Base-by-base conservation (phyloP, 2,113 vertebrate species). In the Apteryx mantelli region DNA sequence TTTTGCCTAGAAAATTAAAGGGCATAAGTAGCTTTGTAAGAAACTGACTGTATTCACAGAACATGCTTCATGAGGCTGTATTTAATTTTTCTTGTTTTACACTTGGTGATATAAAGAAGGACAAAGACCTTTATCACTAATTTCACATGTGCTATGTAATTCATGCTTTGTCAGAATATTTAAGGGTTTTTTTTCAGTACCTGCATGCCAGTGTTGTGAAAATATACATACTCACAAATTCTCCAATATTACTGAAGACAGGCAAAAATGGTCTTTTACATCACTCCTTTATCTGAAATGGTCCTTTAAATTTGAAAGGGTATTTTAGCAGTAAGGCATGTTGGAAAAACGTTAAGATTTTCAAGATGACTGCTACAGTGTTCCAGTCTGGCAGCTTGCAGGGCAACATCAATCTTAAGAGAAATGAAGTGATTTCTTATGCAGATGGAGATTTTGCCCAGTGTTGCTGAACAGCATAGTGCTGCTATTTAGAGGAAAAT, bases 1-100 rank as follows among this genome's bases (percentile, higher is more conserved):
- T 98, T 99, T 99, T 97, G 99, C 99, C 99, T 99, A 96, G 91
- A 94, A 97, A 92, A 97, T 60, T 36, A 93, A 93, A 78, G 44
- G 34, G 30, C 60, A 60, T 89, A 88, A 92, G 66, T 30, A 48
- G 34, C 55, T 96, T 73, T 90, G 71, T 10, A 56, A 64, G 64
- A 77, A 28, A 92, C 30, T 74, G 26, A n/a, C 48, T 91, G n/a
- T 26, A 81, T 40, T 66, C 73, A 90, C 7, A 46, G 32, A 90
- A 46, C 36, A 70, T 16, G 63, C 32, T 25, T 88, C 58, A 83
- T 4, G 58, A 86, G 50, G 65, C 22, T 9, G 84, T 36, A 65
- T 58, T 89, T 68, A 85, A 36, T 77, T 71, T 61, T 91, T 58
- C 36, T 75, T 79, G 73, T 42, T 9, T 66, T 58, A 56, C 34